Evolutionary conservation across 2,113 vertebrate genomes (phyloP).

Genomic region (Nerophis lumbriciformis): DNA sequence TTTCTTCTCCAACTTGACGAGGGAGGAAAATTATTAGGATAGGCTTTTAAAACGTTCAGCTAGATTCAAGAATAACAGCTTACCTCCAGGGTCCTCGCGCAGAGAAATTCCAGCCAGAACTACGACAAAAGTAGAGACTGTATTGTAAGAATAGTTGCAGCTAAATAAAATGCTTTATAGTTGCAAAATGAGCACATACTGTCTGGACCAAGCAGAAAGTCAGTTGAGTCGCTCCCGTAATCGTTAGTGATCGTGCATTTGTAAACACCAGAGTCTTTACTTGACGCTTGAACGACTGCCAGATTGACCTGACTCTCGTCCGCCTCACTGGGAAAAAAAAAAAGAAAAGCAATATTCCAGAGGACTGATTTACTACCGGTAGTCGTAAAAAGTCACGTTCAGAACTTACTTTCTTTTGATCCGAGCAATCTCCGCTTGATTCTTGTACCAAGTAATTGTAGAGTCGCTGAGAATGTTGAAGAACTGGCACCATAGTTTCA

Average conservation of each 20-base stretch:
- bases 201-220: constrained; percentile 84
- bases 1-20: constrained; percentile 90
- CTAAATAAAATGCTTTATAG: background rate
- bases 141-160: background rate
- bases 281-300: constrained; percentile 84
- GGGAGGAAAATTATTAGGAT: constrained; percentile 2
- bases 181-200: constrained; percentile 60
- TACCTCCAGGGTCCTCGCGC: constrained; percentile 89
- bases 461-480: constrained; percentile 93
- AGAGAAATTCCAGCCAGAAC: constrained; percentile 82
- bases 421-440: constrained; percentile 78
- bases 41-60: background rate
- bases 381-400: background rate
- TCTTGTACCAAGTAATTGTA: constrained; percentile 83
- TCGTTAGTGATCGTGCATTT: constrained; percentile 85
- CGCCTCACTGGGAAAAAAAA: constrained; percentile 75
- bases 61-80: constrained; percentile 17
- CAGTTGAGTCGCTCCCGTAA: constrained; percentile 81
- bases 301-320: constrained; percentile 88
- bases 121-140: constrained; percentile 44
- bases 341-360: background rate
- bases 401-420: constrained; percentile 78
- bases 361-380: too few species aligned
- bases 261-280: constrained; percentile 84
- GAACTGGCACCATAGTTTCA: constrained; percentile 99